Evolutionary conservation across 1,140 invertebrate species (phyloP).

Genomic region (Brachionus rubens): DNA sequence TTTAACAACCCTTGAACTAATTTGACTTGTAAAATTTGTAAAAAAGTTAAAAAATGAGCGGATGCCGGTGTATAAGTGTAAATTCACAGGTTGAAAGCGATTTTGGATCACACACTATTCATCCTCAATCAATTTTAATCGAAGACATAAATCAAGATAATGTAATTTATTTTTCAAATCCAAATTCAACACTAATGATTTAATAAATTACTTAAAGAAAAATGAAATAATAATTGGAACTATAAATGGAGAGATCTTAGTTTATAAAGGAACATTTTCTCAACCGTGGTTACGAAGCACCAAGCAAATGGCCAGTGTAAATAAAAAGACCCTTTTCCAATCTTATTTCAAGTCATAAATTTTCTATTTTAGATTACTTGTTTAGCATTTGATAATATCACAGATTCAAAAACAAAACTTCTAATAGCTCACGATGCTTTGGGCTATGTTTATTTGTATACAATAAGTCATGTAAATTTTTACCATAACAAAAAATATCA

Average conservation of each 20-base stretch:
- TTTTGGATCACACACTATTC: conserved; percentile 27
- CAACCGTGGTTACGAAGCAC: conserved; percentile 2
- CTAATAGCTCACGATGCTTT: conserved; percentile 31
- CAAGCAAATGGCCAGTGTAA: conserved; percentile 25
- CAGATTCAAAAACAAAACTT: conserved; percentile 8
- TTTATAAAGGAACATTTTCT: conserved; percentile 26
- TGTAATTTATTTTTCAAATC: neutral
- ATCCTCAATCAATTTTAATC: conserved; percentile 21
- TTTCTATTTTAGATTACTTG: conserved; percentile 30
- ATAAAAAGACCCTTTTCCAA: neutral
- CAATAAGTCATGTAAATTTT: neutral
- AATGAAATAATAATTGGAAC: conserved; percentile 44
- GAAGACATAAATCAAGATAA: conserved; percentile 45
- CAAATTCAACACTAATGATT: neutral
- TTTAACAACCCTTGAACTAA: too few relatives aligned
- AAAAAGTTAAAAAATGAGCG: neutral
- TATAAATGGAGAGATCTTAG: conserved; percentile 25
- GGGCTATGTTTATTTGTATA: conserved; percentile 23
- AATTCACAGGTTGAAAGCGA: conserved; percentile 29
- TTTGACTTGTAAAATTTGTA: neutral
- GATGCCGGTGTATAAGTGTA: conserved; percentile 27
- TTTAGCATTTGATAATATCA: conserved; percentile 30
- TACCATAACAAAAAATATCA: too few relatives aligned
- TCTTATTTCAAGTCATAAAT: neutral
- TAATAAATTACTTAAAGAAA: neutral